Conservation (phyloP, 2,797 vertebrate genomes). For the Smutsia gigantea region DNA sequence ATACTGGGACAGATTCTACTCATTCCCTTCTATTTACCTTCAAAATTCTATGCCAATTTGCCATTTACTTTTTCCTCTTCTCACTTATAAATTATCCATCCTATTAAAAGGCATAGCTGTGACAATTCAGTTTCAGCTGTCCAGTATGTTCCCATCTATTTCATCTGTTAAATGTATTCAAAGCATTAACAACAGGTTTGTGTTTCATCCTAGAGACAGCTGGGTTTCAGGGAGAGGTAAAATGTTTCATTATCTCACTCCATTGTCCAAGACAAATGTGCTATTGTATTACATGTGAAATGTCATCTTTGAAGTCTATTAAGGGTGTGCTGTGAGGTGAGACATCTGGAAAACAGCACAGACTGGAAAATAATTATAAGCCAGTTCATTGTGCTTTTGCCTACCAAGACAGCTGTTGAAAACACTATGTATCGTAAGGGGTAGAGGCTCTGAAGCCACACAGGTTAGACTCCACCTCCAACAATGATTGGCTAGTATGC, state of each 20-base stretch:
- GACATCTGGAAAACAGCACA: constrained; percentile 60
- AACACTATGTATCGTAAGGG: not conserved
- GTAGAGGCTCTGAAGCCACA: constrained; percentile 42
- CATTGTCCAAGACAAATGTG: constrained; percentile 55
- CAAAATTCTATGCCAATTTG: constrained; percentile 18
- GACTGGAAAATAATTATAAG: constrained; percentile 53
- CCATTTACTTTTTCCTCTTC: not conserved
- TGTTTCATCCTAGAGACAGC: constrained; percentile 51
- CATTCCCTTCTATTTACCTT: not conserved
- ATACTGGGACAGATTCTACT: not conserved
- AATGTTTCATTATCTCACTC: constrained; percentile 57
- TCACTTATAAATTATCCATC: not conserved
- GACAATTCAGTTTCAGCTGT: constrained; percentile 17
- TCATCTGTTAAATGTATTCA: constrained; percentile 23
- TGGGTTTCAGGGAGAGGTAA: constrained; percentile 42
- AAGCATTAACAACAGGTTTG: constrained; percentile 37
- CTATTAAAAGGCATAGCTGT: not conserved
- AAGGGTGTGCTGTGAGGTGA: constrained; percentile 28
- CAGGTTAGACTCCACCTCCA: not conserved
- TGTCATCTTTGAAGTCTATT: constrained; percentile 54
- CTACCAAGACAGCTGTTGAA: not conserved
- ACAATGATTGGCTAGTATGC: not conserved
- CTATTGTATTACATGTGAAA: constrained; percentile 50
- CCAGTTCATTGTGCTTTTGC: not conserved
- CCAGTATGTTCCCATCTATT: not conserved